Evolutionary conservation across 1,140 invertebrate genomes (phyloP), one percentile per base, ranked within the genome.

Genomic region (Hydropsyche tenuis): DNA sequence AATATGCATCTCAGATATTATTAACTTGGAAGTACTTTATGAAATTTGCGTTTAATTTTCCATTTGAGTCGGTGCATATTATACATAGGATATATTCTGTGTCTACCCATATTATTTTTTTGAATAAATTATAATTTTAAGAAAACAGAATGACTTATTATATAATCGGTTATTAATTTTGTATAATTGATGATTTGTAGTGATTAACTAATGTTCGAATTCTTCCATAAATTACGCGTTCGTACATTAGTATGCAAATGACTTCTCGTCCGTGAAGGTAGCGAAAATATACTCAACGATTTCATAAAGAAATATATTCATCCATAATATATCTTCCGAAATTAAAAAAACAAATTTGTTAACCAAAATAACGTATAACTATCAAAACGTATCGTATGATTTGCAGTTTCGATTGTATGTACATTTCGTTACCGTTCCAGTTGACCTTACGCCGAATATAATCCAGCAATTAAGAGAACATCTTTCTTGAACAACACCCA

Each of bases 171-270:
- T 53, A 53, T 53, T 53, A 53, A 53, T 53, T 53, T 53, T 22
- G 51, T 53, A 20, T 53, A 53, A 53, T 53, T 53, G 51, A 53
- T 53, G 51, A 53, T 53, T 53, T 16, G 51, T 53, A 53, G n/a
- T 22, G 51, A 46, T 46, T 46, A 46, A 46, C 14, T 4, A 46
- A 53, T 20, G 51, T 53, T 53, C n/a, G 22, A n/a, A 20, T 53
- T 53, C 12, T 18, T 16, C 6, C 9, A 53, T 53, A 53, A 53
- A 53, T 53, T 53, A 20, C n/a, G 18, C 22, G 51, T 22, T 16
- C 6, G 22, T n/a, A 16, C 51, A 53, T 53, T 53, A 53, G 22
- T 53, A 53, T 53, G 51, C 18, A 53, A 53, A 53, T 53, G 18
- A 18, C 22, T 16, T 22, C n/a, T 53, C 51, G 51, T 53, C 22